A percentile compares a stretch with the other conserved stretches of the same genome.
Evolutionary conservation across 2,888 invertebrate species (phyloP).

Genomic region (Archaeoteleia sp.): DNA sequence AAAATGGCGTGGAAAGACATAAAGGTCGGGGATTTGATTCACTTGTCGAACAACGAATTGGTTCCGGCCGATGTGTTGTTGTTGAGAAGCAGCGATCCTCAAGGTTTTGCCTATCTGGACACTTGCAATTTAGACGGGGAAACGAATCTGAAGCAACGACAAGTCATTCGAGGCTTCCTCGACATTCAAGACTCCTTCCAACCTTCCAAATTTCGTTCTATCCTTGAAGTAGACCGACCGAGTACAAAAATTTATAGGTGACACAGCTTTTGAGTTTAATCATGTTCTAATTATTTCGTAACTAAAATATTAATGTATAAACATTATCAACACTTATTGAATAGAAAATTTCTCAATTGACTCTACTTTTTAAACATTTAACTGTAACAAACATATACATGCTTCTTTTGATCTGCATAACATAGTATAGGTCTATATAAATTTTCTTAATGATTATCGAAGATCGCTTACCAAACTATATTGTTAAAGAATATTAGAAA

Average conservation of each 20-base stretch:
- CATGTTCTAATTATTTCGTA: too few species aligned
- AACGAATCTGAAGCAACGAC: conserved; percentile 94
- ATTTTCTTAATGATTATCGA: too few species aligned
- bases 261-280: too few species aligned
- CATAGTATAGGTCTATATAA: too few species aligned
- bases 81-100: conserved; percentile 89
- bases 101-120: conserved; percentile 94
- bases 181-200: conserved; percentile 85
- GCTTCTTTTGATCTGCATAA: too few species aligned
- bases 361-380: too few species aligned
- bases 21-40: conserved; percentile 94
- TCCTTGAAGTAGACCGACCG: conserved; percentile 94
- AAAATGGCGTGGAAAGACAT: conserved; percentile 93
- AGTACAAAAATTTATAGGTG: conserved; percentile 94
- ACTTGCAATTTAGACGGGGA: conserved; percentile 98
- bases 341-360: too few species aligned
- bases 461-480: too few species aligned
- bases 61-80: conserved; percentile 97
- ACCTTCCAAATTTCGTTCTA: conserved; percentile 87
- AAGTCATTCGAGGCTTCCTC: conserved; percentile 86
- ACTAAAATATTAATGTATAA: too few species aligned
- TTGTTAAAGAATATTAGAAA: too few species aligned
- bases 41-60: conserved; percentile 96
- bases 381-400: too few species aligned
- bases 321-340: too few species aligned